phyloP scores from a whole-genome alignment of 2,888 invertebrate species.

The Acanthopleura granulata region DNA sequence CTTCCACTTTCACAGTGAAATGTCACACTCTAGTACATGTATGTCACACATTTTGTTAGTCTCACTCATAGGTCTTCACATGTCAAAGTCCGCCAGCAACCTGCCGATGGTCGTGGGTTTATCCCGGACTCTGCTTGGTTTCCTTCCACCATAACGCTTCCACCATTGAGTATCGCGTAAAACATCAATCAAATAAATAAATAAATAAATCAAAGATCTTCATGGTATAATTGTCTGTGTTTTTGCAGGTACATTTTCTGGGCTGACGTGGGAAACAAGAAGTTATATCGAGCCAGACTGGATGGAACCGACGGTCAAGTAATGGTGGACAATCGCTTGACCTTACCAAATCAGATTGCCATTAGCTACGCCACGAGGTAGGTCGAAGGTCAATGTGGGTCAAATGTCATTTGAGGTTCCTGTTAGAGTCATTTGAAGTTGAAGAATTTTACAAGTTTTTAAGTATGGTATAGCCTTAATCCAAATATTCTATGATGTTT shows the following conservation, averaged over 20 bases:
- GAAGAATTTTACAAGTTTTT: not conserved
- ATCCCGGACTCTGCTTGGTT: no score
- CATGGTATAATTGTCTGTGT: not conserved
- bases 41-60: no score
- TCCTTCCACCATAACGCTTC: no score
- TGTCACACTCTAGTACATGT: no score
- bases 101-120: no score
- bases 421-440: no score
- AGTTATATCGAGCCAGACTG: constrained; percentile 53
- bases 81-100: no score
- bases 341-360: constrained; percentile 62
- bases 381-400: not conserved
- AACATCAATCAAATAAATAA: not conserved
- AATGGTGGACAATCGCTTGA: constrained; percentile 43
- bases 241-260: constrained; percentile 58
- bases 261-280: constrained; percentile 57
- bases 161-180: no score
- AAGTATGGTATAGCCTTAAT: not conserved
- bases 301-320: constrained; percentile 54
- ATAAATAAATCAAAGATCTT: not conserved
- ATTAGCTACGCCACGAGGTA: constrained; percentile 52
- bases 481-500: not conserved
- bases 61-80: no score
- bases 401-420: no score
- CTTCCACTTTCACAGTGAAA: no score